phyloP scores from a whole-genome alignment of 2,888 invertebrate species.

The Crossocerus cetratus region DNA sequence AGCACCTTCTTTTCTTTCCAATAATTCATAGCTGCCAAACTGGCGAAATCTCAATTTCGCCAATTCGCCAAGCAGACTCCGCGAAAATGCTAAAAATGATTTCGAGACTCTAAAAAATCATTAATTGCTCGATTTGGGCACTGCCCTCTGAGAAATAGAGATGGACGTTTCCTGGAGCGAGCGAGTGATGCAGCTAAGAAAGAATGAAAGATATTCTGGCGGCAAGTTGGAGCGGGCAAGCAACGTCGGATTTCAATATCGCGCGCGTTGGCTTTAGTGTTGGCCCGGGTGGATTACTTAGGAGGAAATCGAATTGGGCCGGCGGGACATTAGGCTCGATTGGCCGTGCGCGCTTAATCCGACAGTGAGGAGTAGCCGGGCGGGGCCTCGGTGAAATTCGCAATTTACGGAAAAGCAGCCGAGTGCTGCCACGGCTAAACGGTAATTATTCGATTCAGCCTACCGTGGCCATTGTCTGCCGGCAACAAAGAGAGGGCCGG shows the following conservation, averaged over 20 bases:
- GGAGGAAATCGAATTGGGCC: constrained; percentile 32
- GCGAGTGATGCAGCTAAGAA: no score
- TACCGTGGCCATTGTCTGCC: neutral
- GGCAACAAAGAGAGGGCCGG: neutral
- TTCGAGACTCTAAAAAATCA: no score
- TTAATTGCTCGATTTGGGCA: no score
- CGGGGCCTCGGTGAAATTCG: neutral
- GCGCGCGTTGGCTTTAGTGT: constrained; percentile 31
- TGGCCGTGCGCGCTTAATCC: constrained; percentile 1
- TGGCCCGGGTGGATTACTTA: constrained; percentile 33
- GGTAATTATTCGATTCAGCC: constrained; percentile 1
- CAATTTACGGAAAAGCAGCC: neutral
- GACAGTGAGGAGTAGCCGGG: constrained; percentile 2
- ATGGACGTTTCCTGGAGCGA: no score
- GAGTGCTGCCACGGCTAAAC: neutral
- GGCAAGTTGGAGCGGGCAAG: no score
- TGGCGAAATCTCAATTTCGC: no score
- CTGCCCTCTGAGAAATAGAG: no score
- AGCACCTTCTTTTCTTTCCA: no score
- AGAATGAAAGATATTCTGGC: no score
- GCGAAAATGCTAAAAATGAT: no score
- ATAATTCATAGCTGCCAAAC: no score
- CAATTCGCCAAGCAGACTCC: no score
- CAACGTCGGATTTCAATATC: constrained; percentile 19
- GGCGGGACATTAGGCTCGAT: neutral